A percentile compares a stretch with the other conserved stretches of the same genome.
phyloP scores from a whole-genome alignment of 2,113 vertebrate species.

The Pygoscelis adeliae region DNA sequence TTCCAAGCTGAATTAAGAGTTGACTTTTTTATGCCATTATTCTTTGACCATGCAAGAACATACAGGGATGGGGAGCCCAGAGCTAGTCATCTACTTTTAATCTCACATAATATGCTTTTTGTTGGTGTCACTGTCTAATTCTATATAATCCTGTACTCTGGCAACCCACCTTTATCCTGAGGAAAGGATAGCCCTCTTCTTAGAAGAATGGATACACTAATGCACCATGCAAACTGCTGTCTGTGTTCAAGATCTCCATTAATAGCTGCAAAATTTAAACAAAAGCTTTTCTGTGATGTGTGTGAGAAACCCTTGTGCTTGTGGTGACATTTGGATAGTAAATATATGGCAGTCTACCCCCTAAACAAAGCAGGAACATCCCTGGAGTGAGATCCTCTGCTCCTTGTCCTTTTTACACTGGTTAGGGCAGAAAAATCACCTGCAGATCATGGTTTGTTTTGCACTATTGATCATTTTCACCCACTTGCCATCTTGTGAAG shows the following conservation, averaged over 20 bases:
- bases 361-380: background rate
- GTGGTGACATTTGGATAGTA: background rate
- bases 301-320: background rate
- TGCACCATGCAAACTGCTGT: background rate
- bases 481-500: background rate
- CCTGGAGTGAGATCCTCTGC: background rate
- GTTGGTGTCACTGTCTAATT: background rate
- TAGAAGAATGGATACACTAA: background rate
- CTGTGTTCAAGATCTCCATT: background rate
- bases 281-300: background rate
- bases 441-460: background rate
- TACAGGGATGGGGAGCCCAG: background rate
- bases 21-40: background rate
- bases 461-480: background rate
- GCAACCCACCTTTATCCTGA: background rate
- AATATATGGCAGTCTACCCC: rapidly evolving
- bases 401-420: rapidly evolving
- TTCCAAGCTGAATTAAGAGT: background rate
- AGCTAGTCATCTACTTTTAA: background rate
- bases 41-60: background rate
- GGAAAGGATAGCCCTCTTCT: background rate
- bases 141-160: background rate
- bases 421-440: background rate
- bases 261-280: background rate
- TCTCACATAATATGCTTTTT: background rate